Evolutionary conservation across 1,140 invertebrate species (phyloP).

Genomic region (Ericerus pela): DNA sequence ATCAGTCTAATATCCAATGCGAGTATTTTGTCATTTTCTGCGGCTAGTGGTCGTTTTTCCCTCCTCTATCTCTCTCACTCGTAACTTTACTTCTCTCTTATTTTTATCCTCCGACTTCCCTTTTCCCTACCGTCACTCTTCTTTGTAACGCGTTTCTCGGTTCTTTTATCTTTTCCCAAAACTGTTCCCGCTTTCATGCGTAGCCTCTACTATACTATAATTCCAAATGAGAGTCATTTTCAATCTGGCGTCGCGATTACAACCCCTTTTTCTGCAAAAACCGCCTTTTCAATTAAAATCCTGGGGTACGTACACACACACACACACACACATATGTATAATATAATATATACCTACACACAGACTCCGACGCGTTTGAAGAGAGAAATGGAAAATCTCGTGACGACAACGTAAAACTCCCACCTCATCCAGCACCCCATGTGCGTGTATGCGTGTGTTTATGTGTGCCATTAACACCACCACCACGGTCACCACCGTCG

Average conservation of each 20-base stretch:
- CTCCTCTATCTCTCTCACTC: neutral
- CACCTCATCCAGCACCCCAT: neutral
- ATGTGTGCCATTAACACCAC: no score
- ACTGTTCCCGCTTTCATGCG: neutral
- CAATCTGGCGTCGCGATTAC: constrained; percentile 8
- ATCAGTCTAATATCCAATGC: neutral
- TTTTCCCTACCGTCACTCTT: neutral
- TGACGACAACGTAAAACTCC: neutral
- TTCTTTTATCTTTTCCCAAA: neutral
- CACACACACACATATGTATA: no score
- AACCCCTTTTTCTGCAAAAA: neutral
- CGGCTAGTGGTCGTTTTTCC: neutral
- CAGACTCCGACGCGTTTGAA: neutral
- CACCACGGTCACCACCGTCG: no score
- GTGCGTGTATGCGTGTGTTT: no score
- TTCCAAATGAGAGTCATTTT: constrained; percentile 11
- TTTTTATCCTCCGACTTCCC: neutral
- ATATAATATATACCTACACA: no score
- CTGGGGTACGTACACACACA: no score
- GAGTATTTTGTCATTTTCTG: neutral
- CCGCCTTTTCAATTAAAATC: constrained; percentile 10
- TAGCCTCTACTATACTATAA: no score
- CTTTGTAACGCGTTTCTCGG: neutral
- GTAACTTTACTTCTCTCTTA: neutral
- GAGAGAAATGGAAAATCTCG: neutral